phyloP scores from a whole-genome alignment of 2,888 invertebrate species.

The Apocheima hispidaria region DNA sequence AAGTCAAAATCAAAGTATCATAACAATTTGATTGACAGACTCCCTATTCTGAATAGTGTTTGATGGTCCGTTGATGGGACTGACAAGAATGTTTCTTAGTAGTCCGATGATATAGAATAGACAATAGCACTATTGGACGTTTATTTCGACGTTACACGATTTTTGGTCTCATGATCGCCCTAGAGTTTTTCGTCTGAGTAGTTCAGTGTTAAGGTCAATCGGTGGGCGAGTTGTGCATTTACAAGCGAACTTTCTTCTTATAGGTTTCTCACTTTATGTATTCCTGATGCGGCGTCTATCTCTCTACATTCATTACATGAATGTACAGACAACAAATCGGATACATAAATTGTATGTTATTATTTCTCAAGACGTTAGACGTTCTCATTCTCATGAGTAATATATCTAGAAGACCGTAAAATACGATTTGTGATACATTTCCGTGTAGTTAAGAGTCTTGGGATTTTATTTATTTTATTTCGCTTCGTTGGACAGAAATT shows the following conservation, averaged over 20 bases:
- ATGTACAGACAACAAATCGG: constrained; percentile 29
- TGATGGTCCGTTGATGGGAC: no score
- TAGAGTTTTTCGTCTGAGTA: no score
- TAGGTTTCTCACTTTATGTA: neutral
- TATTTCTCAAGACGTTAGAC: constrained; percentile 43
- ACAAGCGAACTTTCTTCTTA: neutral
- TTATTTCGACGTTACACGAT: no score
- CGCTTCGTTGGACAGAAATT: constrained; percentile 15
- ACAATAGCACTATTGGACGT: no score
- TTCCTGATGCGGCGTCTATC: neutral
- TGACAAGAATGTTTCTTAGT: no score
- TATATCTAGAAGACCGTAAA: constrained; percentile 36
- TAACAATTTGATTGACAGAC: no score
- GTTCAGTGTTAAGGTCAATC: no score
- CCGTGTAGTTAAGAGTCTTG: constrained; percentile 14
- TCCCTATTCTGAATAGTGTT: no score
- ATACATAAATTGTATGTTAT: constrained; percentile 50
- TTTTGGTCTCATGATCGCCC: no score
- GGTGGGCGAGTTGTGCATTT: no score
- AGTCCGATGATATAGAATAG: no score
- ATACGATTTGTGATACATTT: constrained; percentile 28
- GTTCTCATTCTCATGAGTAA: constrained; percentile 31
- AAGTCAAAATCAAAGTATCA: no score
- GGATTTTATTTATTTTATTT: constrained; percentile 17
- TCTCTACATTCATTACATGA: neutral